Conservation (phyloP, 2,888 invertebrate species). For the Ennomos erosarius region DNA sequence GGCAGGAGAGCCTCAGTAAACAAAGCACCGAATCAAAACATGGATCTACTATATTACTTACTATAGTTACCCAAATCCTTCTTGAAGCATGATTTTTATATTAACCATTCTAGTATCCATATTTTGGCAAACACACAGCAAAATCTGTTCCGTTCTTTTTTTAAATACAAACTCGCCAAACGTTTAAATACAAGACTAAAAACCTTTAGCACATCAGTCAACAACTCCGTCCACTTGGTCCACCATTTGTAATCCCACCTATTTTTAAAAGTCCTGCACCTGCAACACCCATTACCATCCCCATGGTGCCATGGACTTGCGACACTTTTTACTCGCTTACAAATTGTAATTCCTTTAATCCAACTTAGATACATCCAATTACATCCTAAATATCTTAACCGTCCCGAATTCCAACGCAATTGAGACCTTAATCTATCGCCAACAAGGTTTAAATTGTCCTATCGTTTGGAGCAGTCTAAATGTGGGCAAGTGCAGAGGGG, state of each 20-base stretch:
- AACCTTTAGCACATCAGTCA: not conserved
- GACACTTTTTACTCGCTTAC: conserved; percentile 75
- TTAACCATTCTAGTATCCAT: too few relatives aligned
- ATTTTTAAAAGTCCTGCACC: conserved; percentile 64
- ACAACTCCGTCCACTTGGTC: conserved; percentile 41
- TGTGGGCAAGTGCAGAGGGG: conserved; percentile 47
- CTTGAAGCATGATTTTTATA: too few relatives aligned
- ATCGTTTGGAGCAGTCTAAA: conserved; percentile 43
- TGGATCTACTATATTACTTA: too few relatives aligned
- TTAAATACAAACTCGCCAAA: too few relatives aligned
- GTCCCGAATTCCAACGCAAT: conserved; percentile 24
- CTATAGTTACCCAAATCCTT: too few relatives aligned
- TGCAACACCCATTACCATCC: conserved; percentile 66
- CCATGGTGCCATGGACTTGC: conserved; percentile 43
- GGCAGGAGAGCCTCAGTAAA: too few relatives aligned
- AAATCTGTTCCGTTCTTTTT: too few relatives aligned
- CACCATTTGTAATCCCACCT: conserved; percentile 58
- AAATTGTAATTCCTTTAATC: conserved; percentile 84
- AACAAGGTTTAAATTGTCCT: conserved; percentile 45
- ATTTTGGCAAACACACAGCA: too few relatives aligned
- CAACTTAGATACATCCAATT: conserved; percentile 82
- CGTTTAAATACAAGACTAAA: too few relatives aligned
- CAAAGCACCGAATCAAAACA: too few relatives aligned
- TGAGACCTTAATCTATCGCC: conserved; percentile 7
- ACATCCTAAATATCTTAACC: conserved; percentile 67